Percentiles rank a stretch among this genome's conserved stretches.
Evolutionary conservation across 2,113 vertebrate species (phyloP).

Genomic region (Cricetomys ansorgei): DNA sequence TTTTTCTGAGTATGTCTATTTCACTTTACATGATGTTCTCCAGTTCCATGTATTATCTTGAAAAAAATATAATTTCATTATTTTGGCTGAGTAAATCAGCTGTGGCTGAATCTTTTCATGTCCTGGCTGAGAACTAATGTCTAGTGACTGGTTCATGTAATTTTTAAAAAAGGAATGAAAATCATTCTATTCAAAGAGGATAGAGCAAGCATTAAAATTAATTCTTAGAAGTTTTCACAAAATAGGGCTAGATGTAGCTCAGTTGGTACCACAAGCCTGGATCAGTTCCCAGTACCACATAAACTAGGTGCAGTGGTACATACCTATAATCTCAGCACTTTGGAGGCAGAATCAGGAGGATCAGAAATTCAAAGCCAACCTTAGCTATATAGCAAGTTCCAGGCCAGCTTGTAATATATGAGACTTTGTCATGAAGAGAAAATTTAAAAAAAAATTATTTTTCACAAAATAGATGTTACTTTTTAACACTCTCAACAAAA

Average conservation of each 20-base stretch:
- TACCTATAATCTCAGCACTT: not conserved
- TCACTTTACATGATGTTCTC: not conserved
- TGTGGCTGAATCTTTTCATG: too few relatives aligned
- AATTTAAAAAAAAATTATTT: not conserved
- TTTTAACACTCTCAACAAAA: conserved; percentile 49
- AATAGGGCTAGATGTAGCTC: too few relatives aligned
- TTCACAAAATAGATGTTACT: not conserved
- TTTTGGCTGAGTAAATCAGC: not conserved
- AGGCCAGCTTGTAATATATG: not conserved
- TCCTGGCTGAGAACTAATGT: too few relatives aligned
- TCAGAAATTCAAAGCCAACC: not conserved
- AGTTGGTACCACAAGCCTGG: not conserved
- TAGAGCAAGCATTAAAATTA: not conserved
- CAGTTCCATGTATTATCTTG: not conserved
- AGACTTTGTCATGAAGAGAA: not conserved
- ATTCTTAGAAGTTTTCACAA: not conserved
- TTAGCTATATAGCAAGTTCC: not conserved
- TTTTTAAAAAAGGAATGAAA: not conserved
- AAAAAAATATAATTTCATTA: not conserved
- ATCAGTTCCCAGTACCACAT: not conserved
- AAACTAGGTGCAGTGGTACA: not conserved
- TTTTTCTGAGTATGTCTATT: not conserved
- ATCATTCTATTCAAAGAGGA: not conserved
- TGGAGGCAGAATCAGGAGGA: not conserved
- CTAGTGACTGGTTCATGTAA: not conserved